Evolutionary conservation across 2,113 vertebrate genomes (phyloP).

Genomic region (Chroicocephalus ridibundus): DNA sequence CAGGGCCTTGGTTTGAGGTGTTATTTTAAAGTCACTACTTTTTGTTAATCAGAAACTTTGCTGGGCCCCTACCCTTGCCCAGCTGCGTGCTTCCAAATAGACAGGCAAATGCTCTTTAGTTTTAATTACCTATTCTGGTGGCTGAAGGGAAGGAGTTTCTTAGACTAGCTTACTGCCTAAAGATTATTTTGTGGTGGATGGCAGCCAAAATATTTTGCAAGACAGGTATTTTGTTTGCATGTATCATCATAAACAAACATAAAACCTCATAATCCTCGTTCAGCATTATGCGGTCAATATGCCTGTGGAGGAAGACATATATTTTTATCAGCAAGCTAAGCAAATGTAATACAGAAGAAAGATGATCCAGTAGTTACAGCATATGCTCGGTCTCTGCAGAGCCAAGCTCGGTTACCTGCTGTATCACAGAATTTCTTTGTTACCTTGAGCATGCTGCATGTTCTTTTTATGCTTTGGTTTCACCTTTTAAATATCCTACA

Average conservation of each 20-base stretch:
- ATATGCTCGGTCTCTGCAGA: slow-evolving; percentile 30
- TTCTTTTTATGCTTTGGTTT: slow-evolving; percentile 9
- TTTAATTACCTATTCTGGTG: slow-evolving; percentile 8
- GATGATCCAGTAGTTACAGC: slow-evolving; percentile 48
- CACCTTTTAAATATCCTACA: background rate
- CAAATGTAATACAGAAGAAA: slow-evolving; percentile 41
- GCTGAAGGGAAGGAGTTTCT: slow-evolving; percentile 27
- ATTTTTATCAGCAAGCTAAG: slow-evolving; percentile 34
- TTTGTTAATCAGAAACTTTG: background rate
- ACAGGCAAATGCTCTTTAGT: background rate
- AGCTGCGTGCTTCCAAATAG: background rate
- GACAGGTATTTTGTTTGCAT: slow-evolving; percentile 53
- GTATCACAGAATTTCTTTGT: slow-evolving; percentile 55
- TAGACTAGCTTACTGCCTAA: background rate
- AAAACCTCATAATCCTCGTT: slow-evolving; percentile 21
- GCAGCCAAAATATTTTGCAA: slow-evolving; percentile 56
- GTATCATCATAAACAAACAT: slow-evolving; percentile 38
- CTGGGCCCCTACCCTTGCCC: background rate
- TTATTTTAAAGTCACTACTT: background rate
- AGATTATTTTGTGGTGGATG: slow-evolving; percentile 6
- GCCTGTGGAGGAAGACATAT: slow-evolving; percentile 9
- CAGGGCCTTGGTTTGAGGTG: background rate
- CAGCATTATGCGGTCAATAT: background rate
- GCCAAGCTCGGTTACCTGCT: slow-evolving; percentile 40
- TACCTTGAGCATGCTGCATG: background rate